A percentile compares a stretch with the other conserved stretches of the same genome.
These are phyloP conservation scores for Euwallacea fornicatus DNA, from an alignment of 1,140 invertebrate genomes.

Conservation along the genomic window DNA sequence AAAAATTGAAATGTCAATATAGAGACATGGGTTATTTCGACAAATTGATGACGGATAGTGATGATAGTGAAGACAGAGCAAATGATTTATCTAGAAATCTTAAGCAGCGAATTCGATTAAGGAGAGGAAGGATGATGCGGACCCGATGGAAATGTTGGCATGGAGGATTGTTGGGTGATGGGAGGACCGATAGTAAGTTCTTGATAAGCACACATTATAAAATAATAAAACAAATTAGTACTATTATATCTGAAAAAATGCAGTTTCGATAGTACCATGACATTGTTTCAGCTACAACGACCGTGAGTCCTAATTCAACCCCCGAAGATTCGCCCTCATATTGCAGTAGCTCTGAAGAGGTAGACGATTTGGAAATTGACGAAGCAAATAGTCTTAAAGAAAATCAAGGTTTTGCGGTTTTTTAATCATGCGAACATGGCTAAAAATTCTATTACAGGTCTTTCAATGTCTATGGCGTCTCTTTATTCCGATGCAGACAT, in stretches of 20 bases:
- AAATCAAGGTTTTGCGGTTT: conserved; percentile 40
- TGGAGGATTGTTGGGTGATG: conserved; percentile 51
- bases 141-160: conserved; percentile 52
- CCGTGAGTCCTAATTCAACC: conserved; percentile 60
- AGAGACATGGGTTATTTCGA: conserved; percentile 50
- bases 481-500: conserved; percentile 64
- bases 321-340: conserved; percentile 56
- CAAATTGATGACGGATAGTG: conserved; percentile 64
- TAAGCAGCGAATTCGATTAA: conserved; percentile 66
- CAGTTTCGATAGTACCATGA: conserved; percentile 7
- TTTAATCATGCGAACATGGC: too few species aligned
- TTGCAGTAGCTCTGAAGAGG: conserved; percentile 58
- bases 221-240: not conserved
- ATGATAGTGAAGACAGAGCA: conserved; percentile 64
- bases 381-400: conserved; percentile 55
- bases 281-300: conserved; percentile 54
- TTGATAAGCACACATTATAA: conserved; percentile 8
- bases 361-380: conserved; percentile 60
- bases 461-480: conserved; percentile 66
- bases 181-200: conserved; percentile 63
- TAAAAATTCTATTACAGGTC: conserved; percentile 43
- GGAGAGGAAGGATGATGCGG: conserved; percentile 57
- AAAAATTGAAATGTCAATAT: conserved; percentile 63
- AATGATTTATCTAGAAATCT: conserved; percentile 66
- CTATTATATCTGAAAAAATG: too few species aligned